Evolutionary conservation across 1,140 invertebrate species (phyloP).

Genomic region (Paraescarpia echinospica): DNA sequence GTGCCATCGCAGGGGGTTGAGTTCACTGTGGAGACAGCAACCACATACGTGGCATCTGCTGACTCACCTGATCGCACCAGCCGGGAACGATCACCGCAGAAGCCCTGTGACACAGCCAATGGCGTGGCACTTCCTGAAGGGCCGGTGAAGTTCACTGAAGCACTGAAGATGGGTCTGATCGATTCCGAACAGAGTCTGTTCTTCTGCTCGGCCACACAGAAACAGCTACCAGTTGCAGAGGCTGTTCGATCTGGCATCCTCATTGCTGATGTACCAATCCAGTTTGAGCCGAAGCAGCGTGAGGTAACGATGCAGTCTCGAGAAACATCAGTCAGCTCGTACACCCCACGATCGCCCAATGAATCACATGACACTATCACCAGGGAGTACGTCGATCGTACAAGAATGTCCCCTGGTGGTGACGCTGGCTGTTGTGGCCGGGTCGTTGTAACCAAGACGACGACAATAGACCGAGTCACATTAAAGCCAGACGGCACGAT

Average conservation of each 20-base stretch:
- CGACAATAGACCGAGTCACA: slow-evolving; percentile 51
- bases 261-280: slow-evolving; percentile 71
- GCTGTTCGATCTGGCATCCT: slow-evolving; percentile 76
- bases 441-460: background rate
- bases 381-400: background rate
- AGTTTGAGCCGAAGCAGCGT: background rate
- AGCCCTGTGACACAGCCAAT: slow-evolving; percentile 62
- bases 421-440: background rate
- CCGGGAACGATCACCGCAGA: slow-evolving; percentile 71
- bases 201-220: slow-evolving; percentile 73
- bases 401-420: background rate
- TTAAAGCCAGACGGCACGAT: slow-evolving; percentile 67
- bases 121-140: background rate
- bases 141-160: slow-evolving; percentile 59
- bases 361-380: background rate
- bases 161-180: slow-evolving; percentile 74
- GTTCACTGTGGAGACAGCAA: slow-evolving; percentile 66
- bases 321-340: background rate
- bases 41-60: slow-evolving; percentile 68
- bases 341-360: background rate
- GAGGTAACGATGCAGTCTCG: background rate
- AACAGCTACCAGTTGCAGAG: slow-evolving; percentile 72
- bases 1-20: slow-evolving; percentile 59
- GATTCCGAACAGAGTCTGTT: slow-evolving; percentile 75
- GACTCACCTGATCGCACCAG: slow-evolving; percentile 68